phyloP scores from a whole-genome alignment of 2,888 invertebrate species.

The Pyrgus malvae region DNA sequence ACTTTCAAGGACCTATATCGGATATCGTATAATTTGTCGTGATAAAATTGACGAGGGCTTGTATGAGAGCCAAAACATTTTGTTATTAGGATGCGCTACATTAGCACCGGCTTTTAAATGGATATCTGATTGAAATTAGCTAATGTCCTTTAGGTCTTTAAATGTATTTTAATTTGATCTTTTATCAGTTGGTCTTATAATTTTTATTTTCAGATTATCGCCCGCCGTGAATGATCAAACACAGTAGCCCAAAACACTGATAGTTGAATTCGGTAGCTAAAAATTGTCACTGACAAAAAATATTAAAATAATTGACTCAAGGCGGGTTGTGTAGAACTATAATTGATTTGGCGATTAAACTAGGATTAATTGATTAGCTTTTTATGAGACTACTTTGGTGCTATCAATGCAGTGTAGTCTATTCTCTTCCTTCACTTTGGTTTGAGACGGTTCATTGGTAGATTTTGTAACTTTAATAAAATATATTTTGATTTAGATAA shows the following conservation, averaged over 20 bases:
- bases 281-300: conserved; percentile 24
- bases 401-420: neutral
- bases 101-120: conserved; percentile 17
- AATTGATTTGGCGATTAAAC: conserved; percentile 4
- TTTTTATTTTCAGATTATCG: conserved; percentile 19
- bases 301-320: conserved; percentile 10
- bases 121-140: conserved; percentile 15
- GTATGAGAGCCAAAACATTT: conserved; percentile 22
- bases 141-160: conserved; percentile 10
- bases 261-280: conserved; percentile 21
- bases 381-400: neutral
- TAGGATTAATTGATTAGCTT: neutral
- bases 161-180: conserved; percentile 20
- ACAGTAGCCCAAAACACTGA: conserved; percentile 14
- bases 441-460: no score
- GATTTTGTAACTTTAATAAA: no score
- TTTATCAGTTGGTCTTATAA: conserved; percentile 9
- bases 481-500: no score
- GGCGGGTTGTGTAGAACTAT: conserved; percentile 9
- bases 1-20: conserved; percentile 19
- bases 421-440: neutral
- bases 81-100: neutral
- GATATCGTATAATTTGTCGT: conserved; percentile 32
- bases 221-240: conserved; percentile 4
- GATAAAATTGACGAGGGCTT: neutral